These are phyloP conservation scores for Syritta pipiens DNA, from an alignment of 2,888 invertebrate species.

Conservation along the genomic window DNA sequence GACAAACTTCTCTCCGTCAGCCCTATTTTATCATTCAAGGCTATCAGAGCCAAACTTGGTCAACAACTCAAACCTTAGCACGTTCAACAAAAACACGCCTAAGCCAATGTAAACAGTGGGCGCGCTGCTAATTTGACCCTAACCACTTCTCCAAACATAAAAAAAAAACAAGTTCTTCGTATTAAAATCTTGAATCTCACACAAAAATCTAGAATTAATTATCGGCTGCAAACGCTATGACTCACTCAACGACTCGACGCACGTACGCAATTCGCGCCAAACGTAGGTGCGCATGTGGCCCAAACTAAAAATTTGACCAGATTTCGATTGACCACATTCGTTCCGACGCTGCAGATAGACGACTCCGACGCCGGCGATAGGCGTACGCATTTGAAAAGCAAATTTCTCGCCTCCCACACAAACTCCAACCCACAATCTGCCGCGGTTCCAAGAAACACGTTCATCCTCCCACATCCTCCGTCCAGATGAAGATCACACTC, in stretches of 20 bases:
- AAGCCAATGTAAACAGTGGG: slow-evolving; percentile 6
- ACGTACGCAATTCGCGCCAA: neutral
- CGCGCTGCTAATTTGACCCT: slow-evolving; percentile 44
- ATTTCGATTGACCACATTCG: slow-evolving; percentile 46
- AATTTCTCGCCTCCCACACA: slow-evolving; percentile 24
- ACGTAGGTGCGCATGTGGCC: slow-evolving; percentile 41
- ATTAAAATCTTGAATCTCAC: slow-evolving; percentile 2
- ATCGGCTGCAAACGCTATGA: neutral
- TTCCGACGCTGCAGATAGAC: too few relatives aligned
- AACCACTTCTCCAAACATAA: slow-evolving; percentile 15
- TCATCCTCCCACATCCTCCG: slow-evolving; percentile 43
- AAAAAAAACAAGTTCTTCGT: slow-evolving; percentile 4
- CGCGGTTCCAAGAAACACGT: slow-evolving; percentile 12
- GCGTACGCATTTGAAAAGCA: slow-evolving; percentile 3
- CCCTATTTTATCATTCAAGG: neutral
- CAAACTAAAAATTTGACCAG: slow-evolving; percentile 27
- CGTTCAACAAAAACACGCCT: neutral
- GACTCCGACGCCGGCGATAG: neutral
- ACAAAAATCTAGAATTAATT: slow-evolving; percentile 23
- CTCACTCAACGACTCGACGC: neutral
- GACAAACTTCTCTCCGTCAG: too few relatives aligned
- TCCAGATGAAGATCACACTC: slow-evolving; percentile 2
- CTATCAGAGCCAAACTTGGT: neutral
- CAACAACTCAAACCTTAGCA: neutral
- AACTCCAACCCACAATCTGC: slow-evolving; percentile 4